Base-by-base conservation (phyloP, 1,140 invertebrate species). In the Archivesica marissinica region DNA sequence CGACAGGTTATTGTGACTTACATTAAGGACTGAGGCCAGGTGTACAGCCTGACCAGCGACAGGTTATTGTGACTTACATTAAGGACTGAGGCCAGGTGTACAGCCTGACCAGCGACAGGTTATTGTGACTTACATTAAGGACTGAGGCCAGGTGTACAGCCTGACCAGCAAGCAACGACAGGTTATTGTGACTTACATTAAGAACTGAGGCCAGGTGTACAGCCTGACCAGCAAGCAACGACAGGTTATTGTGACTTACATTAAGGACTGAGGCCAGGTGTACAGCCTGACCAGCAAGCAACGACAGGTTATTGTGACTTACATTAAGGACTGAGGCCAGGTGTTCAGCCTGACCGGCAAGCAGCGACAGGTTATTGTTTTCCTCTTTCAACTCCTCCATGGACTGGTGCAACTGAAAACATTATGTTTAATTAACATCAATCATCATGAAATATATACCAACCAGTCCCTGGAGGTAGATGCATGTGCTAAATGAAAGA, bases 341-440 rank as follows among this genome's bases (percentile, higher is more conserved):
- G 38, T 87, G 77, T 56, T 87, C 86, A 0, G 86, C 86, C 47
- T 87, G 86, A 35, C 80, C 41, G 25, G 86, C 86, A 7, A 87
- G 61, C 35, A 61, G 30, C 4, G 80, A 83, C 1, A 87, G 68
- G n/a, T 84, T 83, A 9, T 41, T 35, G 56, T 87, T 87, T 39
- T 87, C 80, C 38, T 87, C 79, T 23, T 83, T 84, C 25, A 87
- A 52, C 52, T 87, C 86, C 28, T 83, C 74, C 66, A 84, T 84
- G 7, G 72, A 74, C 35, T 77, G 59, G 59, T 87, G 79, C 50
- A 87, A 41, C 86, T 84, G 35, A 25, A 70, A 39, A 72, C 17
- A 50, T 44, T 20, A 3, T 11, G 13, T 28, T 4, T n/a, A n/a
- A n/a, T n/a, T n/a, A n/a, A n/a, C n/a, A n/a, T n/a, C n/a, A n/a